Base-by-base conservation (phyloP, 2,888 invertebrate species). In the Agrypnus murinus region DNA sequence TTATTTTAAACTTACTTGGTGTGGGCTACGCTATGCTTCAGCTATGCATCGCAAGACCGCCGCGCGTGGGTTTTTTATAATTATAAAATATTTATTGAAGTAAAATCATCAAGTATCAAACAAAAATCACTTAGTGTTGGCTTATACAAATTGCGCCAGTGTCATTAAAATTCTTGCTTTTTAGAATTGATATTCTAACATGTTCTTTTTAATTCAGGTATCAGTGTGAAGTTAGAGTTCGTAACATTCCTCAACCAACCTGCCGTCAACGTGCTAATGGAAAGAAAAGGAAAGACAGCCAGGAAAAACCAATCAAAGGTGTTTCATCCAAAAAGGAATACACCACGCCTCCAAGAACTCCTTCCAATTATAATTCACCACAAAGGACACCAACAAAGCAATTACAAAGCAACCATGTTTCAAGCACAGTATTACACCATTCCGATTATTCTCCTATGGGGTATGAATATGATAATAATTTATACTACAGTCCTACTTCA, bases 221-320 rank as follows among this genome's bases (percentile, higher is more conserved):
- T 84, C 93, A 95, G 48, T 93, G 95, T 87, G 94, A 95, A 86
- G 94, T 96, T 17, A 90, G 96, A 75, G 92, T 96, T 19, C 89
- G 96, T 65, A 92, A 94, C 1, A 93, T 93, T 8, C 96, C 97
- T 0, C 86, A 96, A 8, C 92, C 94, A 78, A 94, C 96, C 0
- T 95, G 95, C 80, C 89, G 94, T 73, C n/a, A n/a, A n/a, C 88
- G 92, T 17, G 93, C 93, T 84, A 93, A 93, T 84, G 93, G 53
- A 31, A 75, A 76, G 36, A 73, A 74, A 17, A 40, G 65, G 8
- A 64, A 68, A 43, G 68, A 69, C 19, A 65, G 65, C 25, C 46
- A 40, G 25, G 69, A 69, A 73, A 76, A 10, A 32, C 69, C 15
- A n/a, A n/a, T n/a, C 81, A 84, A 72, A 38, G 64, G 53, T 36